Base-by-base conservation (phyloP, 2,888 invertebrate genomes). In the Mongoloraphidia duomilia region DNA sequence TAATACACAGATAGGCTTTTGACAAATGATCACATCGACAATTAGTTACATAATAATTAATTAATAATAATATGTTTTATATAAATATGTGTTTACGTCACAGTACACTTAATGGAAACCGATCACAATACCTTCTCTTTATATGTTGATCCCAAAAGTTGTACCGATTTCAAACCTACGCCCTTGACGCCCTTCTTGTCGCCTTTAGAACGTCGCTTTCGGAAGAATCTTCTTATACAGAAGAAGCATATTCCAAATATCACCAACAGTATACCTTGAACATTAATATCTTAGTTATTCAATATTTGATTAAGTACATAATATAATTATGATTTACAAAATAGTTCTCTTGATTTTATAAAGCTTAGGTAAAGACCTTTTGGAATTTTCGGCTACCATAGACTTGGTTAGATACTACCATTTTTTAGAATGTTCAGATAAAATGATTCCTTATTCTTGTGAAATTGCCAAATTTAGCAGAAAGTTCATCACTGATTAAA, bases 121-220 rank as follows among this genome's bases (percentile, higher is more conserved):
- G 14, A 34, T n/a, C 34, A 34, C 35, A 34, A 70, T 80, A 93
- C 95, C 86, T 95, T 95, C 75, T 96, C 95, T 71, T 96, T 96
- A 77, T 93, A 93, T 53, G 94, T 90, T 61, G 92, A 91, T 62
- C 95, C 94, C 59, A 97, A 77, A 50, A 96, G 78, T 67, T 95
- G 94, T 64, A 96, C 94, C 67, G 92, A 91, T 75, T 95, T 94
- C 65, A 96, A 77, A 73, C 95, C 95, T 60, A 95, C 94, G 55
- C 91, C 92, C 68, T 92, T 92, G 75, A 83, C 77, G 56, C 90
- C 91, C 69, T 94, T 94, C 74, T 94, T 94, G 63, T 85, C 89
- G 71, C 90, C 91, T 79, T 92, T 92, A 76, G 89, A 86, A 59
- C 92, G 81, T 63, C 91, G 76, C 65, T 92, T 91, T 67, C 89